Conservation (phyloP, 2,113 vertebrate species). For the Eulacestoma nigropectus region DNA sequence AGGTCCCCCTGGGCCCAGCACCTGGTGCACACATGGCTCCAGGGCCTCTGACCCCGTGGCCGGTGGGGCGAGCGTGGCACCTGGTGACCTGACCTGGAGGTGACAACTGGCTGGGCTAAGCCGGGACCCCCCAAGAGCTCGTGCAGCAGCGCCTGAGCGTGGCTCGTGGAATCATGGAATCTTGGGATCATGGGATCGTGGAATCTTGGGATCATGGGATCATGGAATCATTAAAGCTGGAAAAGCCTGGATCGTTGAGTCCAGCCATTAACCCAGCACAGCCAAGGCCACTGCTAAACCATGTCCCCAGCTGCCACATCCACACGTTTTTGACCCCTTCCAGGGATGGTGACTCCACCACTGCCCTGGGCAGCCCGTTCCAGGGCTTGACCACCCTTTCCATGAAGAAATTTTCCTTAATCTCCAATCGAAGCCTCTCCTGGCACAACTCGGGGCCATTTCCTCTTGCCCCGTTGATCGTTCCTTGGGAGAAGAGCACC, state of each 20-base stretch:
- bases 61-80: background rate
- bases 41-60: background rate
- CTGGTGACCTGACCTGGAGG: background rate
- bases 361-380: too few relatives aligned
- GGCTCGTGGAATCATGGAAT: background rate
- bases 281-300: background rate
- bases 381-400: background rate
- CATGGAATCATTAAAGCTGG: background rate
- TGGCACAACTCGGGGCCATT: fast-evolving
- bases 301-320: background rate
- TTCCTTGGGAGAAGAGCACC: background rate
- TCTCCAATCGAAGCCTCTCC: background rate
- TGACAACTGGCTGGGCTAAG: background rate
- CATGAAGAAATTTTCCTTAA: background rate
- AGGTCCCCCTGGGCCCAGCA: background rate
- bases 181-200: too few relatives aligned
- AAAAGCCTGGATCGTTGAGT: background rate
- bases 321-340: background rate
- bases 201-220: too few relatives aligned
- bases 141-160: fast-evolving
- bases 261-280: background rate
- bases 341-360: background rate
- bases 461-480: background rate
- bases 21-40: background rate
- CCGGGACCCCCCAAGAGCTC: background rate